These are phyloP conservation scores for Bacillus rossius DNA, from an alignment of 1,140 invertebrate species.

Conservation along the genomic window DNA sequence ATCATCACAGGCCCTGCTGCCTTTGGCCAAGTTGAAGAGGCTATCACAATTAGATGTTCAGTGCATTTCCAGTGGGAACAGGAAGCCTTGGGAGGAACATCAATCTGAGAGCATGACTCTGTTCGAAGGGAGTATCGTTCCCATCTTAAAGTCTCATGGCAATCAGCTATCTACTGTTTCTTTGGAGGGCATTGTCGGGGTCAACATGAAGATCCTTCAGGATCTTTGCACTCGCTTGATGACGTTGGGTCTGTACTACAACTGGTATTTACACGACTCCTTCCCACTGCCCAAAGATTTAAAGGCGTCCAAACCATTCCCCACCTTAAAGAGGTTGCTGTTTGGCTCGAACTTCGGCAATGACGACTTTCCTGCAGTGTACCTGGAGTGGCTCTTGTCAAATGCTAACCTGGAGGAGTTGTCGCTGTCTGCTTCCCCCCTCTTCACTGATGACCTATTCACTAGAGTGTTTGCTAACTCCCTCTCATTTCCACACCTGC, in stretches of 20 bases:
- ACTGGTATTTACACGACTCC: constrained; percentile 10
- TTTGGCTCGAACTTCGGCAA: constrained; percentile 20
- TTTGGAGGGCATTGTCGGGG: constrained; percentile 14
- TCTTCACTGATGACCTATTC: constrained; percentile 15
- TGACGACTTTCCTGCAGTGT: constrained; percentile 13
- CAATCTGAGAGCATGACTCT: neutral
- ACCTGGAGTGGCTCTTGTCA: constrained; percentile 14
- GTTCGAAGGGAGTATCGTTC: constrained; percentile 15
- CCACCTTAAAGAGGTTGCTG: constrained; percentile 7
- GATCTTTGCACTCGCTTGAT: constrained; percentile 7
- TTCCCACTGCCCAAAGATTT: constrained; percentile 12
- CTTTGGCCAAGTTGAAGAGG: constrained; percentile 5
- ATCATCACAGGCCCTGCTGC: constrained; percentile 8
- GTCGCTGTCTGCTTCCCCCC: constrained; percentile 15
- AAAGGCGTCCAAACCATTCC: constrained; percentile 8
- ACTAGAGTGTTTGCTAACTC: constrained; percentile 12
- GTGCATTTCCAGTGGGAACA: constrained; percentile 8
- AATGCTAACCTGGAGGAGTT: constrained; percentile 15
- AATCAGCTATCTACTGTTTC: constrained; percentile 9
- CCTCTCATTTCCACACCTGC: constrained; percentile 10
- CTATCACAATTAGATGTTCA: constrained; percentile 16
- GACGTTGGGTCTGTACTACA: constrained; percentile 17
- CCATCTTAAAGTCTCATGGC: constrained; percentile 11
- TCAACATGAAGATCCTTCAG: constrained; percentile 12
- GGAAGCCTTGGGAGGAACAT: constrained; percentile 6